Conservation (phyloP, 2,888 invertebrate species). For the Synanthedon tipuliformis region DNA sequence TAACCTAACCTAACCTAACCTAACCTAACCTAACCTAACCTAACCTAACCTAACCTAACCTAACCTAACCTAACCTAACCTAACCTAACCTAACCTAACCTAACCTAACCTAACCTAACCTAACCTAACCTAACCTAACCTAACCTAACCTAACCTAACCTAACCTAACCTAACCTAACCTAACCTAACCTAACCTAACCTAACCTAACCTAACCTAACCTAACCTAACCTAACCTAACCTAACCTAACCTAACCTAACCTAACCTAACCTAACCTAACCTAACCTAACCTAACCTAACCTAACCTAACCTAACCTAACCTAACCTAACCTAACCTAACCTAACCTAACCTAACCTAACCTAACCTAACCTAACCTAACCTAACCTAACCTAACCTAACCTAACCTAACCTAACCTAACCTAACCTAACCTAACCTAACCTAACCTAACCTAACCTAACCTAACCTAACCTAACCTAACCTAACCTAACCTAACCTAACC, state of each 20-base stretch:
- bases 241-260: conserved; percentile 5
- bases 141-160: conserved; percentile 5
- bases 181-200: conserved; percentile 5
- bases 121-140: conserved; percentile 5
- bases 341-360: too few species aligned
- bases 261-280: conserved; percentile 5
- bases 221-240: conserved; percentile 5
- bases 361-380: too few species aligned
- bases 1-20: conserved; percentile 2
- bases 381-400: too few species aligned
- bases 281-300: conserved; percentile 5
- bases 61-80: conserved; percentile 3
- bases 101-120: conserved; percentile 6
- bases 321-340: conserved; percentile 5
- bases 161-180: conserved; percentile 5
- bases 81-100: conserved; percentile 4
- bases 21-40: conserved; percentile 4
- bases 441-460: too few species aligned
- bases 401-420: too few species aligned
- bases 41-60: conserved; percentile 2
- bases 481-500: too few species aligned
- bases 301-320: conserved; percentile 5
- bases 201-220: conserved; percentile 5
- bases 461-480: too few species aligned
- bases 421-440: too few species aligned